These are phyloP conservation scores for Theretra japonica DNA, from an alignment of 2,888 invertebrate genomes.

Conservation along the genomic window DNA sequence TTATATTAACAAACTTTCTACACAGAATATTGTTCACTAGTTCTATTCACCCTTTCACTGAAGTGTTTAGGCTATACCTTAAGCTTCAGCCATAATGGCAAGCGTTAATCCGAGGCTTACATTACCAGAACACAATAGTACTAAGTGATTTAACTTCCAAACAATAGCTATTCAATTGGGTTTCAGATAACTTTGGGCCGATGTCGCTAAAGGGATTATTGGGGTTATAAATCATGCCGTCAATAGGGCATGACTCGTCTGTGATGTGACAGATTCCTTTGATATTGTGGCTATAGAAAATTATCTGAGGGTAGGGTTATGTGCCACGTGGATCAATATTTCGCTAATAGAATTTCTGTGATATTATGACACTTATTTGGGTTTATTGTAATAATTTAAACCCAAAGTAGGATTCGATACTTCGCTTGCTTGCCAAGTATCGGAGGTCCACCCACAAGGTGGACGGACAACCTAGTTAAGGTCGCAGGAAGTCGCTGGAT, in stretches of 20 bases:
- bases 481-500: too few species aligned
- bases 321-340: neutral
- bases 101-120: too few species aligned
- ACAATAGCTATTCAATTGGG: constrained; percentile 12
- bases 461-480: too few species aligned
- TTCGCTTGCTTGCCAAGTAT: too few species aligned
- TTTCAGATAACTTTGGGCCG: neutral
- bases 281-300: neutral
- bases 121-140: too few species aligned
- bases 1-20: too few species aligned
- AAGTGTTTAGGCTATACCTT: too few species aligned
- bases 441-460: too few species aligned
- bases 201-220: constrained; percentile 4
- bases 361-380: neutral
- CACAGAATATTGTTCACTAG: too few species aligned
- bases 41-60: too few species aligned
- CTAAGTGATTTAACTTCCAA: neutral
- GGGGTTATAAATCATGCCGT: constrained; percentile 10
- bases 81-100: too few species aligned
- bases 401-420: too few species aligned
- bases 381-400: neutral
- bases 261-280: constrained; percentile 22
- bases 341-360: neutral
- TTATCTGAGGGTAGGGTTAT: neutral
- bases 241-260: neutral